Evolutionary conservation across 2,113 vertebrate species (phyloP), one percentile per base, ranked within the genome.

Genomic region (Rafetus swinhoei): DNA sequence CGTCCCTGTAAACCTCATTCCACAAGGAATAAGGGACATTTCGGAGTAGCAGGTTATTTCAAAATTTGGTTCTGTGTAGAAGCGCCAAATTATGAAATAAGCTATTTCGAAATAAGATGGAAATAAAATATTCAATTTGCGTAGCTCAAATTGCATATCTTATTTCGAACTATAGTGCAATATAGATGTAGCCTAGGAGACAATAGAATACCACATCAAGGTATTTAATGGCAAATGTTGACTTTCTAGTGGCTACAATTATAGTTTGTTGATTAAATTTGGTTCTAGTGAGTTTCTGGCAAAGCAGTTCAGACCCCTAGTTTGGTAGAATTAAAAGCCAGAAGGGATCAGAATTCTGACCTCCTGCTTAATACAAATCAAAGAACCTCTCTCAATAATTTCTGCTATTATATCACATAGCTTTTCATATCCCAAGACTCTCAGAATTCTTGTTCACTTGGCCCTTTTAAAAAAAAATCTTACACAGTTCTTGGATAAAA

Each of bases 301-400:
- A 89, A 82, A 53, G 55, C 65, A 79, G 79, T 84, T 92, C 81
- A 74, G 85, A 59, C 94, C 39, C 91, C 90, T 6, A 92, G 91
- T 91, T 84, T 65, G 86, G 89, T 9, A 92, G 88, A 93, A 87
- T 74, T 94, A 79, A 91, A 81, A 95, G 81, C 7, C 77, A 93
- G 55, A 82, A 97, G 54, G 90, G 82, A 93, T 91, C 95, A 92
- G 93, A 95, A 95, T 12, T 8, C 87, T 94, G 53, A 80, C 3
- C 82, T 89, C 18, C 52, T 35, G 19, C 84, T 85, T 93, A 93
- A 87, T 2, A 0, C 88, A 95, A 92, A 96, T 82, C 86, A 86
- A 95, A 93, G 77, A 94, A 56, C 55, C 59, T 93, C 84, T 80
- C 82, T 81, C 0, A 0, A 90, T 95, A 94, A 93, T 56, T 39